Percentiles rank a stretch among this genome's conserved stretches.
phyloP scores from a whole-genome alignment of 2,888 invertebrate species.

The Brachylomia viminalis region DNA sequence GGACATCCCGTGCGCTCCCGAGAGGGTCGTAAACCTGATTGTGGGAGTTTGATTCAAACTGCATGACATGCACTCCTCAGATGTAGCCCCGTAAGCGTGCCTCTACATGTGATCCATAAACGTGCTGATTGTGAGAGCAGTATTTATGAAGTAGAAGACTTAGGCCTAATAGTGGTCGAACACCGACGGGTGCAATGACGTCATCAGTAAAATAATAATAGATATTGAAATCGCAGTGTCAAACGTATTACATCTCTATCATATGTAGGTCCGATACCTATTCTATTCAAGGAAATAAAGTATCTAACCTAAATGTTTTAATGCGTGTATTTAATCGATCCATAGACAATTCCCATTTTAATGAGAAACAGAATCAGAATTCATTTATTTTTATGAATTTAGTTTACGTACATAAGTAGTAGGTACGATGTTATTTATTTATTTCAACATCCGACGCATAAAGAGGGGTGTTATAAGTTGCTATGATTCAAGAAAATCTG shows the following conservation, averaged over 20 bases:
- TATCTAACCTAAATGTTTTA: not conserved
- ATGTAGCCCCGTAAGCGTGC: not conserved
- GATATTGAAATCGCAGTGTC: not conserved
- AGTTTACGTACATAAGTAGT: not conserved
- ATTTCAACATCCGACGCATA: too few species aligned
- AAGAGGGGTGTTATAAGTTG: too few species aligned
- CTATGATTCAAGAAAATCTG: too few species aligned
- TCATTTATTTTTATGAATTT: not conserved
- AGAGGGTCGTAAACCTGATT: conserved; percentile 16
- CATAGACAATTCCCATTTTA: not conserved
- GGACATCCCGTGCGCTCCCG: conserved; percentile 33
- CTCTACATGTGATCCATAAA: not conserved
- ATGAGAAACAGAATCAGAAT: not conserved
- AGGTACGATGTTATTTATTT: not conserved
- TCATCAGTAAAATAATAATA: not conserved
- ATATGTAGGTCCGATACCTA: not conserved
- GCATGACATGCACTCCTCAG: not conserved
- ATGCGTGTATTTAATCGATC: not conserved
- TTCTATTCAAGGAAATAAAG: not conserved
- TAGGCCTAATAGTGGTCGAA: conserved; percentile 24
- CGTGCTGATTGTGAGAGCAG: not conserved
- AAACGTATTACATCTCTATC: not conserved
- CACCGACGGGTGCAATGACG: conserved; percentile 3
- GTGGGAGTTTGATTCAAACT: conserved; percentile 1
- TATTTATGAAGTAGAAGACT: not conserved